Evolutionary conservation across 2,888 invertebrate genomes (phyloP).

Genomic region (Caenorhabditis zanzibari): DNA sequence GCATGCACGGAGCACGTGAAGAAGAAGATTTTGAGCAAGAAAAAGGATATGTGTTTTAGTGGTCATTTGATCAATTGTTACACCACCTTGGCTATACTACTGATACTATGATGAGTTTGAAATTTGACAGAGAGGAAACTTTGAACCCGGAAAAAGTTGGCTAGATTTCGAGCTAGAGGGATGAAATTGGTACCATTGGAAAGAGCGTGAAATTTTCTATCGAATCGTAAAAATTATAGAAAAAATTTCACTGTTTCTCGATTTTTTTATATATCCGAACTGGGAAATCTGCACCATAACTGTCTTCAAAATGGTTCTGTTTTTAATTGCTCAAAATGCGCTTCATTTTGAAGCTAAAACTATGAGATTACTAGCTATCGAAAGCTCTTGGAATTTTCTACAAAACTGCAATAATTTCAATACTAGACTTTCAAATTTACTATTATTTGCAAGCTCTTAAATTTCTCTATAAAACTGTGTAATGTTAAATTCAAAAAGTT

Average conservation of each 20-base stretch:
- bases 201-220: background rate
- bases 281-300: no score
- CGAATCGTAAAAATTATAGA: no score
- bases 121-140: background rate
- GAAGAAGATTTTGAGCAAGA: background rate
- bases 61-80: background rate
- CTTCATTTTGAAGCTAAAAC: no score
- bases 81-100: background rate
- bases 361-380: no score
- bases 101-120: background rate
- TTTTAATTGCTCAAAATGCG: no score
- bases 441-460: background rate
- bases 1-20: constrained; percentile 31
- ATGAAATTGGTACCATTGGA: background rate
- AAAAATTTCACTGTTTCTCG: no score
- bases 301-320: no score
- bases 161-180: background rate
- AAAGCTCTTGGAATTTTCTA: no score
- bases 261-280: no score
- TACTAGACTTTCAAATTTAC: background rate
- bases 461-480: background rate
- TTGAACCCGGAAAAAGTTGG: background rate
- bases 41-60: background rate
- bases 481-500: no score
- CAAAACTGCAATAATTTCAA: no score